Base-by-base conservation (phyloP, 2,888 invertebrate species). In the Alentia gelatinosa region DNA sequence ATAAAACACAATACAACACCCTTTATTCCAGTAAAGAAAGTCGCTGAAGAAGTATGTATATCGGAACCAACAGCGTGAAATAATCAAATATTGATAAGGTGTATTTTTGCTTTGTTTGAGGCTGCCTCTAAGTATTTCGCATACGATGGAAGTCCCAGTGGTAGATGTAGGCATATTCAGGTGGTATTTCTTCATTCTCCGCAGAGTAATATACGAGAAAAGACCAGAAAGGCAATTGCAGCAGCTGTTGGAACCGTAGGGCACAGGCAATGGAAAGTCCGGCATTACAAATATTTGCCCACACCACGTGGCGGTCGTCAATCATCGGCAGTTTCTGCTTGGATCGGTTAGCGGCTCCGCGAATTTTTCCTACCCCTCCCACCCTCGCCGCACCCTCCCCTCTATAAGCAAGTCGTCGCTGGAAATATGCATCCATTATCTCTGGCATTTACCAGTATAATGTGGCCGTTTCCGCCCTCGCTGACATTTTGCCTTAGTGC, bases 261-360 rank as follows among this genome's bases (percentile, higher is more conserved):
- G 86, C 86, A 47, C 86, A 42, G 47, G 26, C 86, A 86, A 86
- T 86, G 50, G 84, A 15, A 15, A 12, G 42, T 15, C 86, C 86
- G 26, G 86, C 50, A 50, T 42, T 42, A 86, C 86, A 86, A 86
- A 86, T 50, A 86, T 86, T 86, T 50, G 86, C 86, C 23, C n/a
- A 30, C 23, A 35, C 37, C 83, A 83, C 83, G 83, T 83, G 83
- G 39, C 26, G 37, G 26, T 83, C 83, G 83, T 83, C 37, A 83
- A 83, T 83, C 83, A 39, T 15, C 37, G 12, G 30, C n/a, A 23
- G 23, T 83, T 83, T 83, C 83, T 83, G 83, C 83, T 23, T 30
- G 39, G 37, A 15, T 83, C 19, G 39, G 30, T 3, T 12, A 30
- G 68, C 26, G 1, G 37, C 79, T 56, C 5, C n/a, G n/a, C 23